These are phyloP conservation scores for Misgurnus anguillicaudatus DNA, from an alignment of 2,113 vertebrate genomes.

Conservation along the genomic window DNA sequence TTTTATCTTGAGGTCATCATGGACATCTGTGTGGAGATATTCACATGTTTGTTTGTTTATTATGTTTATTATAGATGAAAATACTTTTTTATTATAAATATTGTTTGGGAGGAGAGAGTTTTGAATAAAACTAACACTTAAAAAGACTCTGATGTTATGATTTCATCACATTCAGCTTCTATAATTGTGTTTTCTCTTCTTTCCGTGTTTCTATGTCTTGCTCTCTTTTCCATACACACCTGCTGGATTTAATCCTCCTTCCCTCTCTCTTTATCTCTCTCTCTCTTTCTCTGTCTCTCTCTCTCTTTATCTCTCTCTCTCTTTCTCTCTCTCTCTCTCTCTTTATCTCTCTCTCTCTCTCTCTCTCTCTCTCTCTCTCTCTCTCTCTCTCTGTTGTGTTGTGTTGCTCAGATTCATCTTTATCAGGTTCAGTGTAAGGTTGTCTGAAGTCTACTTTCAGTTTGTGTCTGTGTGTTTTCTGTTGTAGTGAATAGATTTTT, in stretches of 20 bases:
- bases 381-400: background rate
- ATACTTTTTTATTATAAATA: constrained; percentile 22
- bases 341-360: background rate
- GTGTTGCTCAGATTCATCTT: background rate
- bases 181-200: background rate
- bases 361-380: background rate
- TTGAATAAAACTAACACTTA: constrained; percentile 37
- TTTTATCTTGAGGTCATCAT: no score
- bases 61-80: background rate
- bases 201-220: constrained; percentile 3
- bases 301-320: background rate
- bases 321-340: background rate
- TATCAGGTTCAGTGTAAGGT: background rate
- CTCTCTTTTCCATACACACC: background rate
- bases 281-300: background rate
- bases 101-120: constrained; percentile 31
- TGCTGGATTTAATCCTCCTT: background rate
- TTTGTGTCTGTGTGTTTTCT: background rate
- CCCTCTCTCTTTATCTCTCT: background rate
- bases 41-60: background rate
- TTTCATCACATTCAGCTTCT: no score
- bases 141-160: background rate
- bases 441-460: background rate
- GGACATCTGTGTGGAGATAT: background rate
- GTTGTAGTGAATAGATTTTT: no score